Evolutionary conservation across 2,888 invertebrate genomes (phyloP).

Genomic region (Lampropteryx suffumata): DNA sequence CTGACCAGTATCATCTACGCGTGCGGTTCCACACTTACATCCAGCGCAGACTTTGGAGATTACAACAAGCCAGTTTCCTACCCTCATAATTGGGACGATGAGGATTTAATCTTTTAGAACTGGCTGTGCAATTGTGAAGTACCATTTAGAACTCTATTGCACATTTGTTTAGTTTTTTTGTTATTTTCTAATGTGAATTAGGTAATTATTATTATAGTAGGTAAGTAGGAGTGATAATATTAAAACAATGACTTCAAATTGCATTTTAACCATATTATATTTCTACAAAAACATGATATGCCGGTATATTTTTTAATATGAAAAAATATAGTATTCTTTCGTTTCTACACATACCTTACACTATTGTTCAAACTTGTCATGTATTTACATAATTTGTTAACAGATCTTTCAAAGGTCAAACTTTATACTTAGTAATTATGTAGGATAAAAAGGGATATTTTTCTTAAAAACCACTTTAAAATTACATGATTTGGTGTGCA

Average conservation of each 20-base stretch:
- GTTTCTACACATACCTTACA: conserved; percentile 11
- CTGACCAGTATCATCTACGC: conserved; percentile 47
- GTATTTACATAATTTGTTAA: conserved; percentile 51
- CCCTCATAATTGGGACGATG: conserved; percentile 72
- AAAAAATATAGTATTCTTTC: conserved; percentile 58
- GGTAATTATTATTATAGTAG: too few relatives aligned
- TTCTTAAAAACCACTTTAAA: conserved; percentile 17
- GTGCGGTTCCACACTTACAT: conserved; percentile 39
- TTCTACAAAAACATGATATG: conserved; percentile 78
- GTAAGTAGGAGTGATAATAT: too few relatives aligned
- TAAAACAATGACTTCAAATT: conserved; percentile 35
- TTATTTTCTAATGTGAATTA: too few relatives aligned
- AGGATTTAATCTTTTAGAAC: conserved; percentile 67
- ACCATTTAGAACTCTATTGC: too few relatives aligned
- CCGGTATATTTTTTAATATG: conserved; percentile 51
- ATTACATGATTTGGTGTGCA: conserved; percentile 26
- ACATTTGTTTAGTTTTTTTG: too few relatives aligned
- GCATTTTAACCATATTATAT: conserved; percentile 66
- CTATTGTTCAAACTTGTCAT: conserved; percentile 54
- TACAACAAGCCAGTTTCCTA: conserved; percentile 57
- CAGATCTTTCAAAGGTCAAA: conserved; percentile 58
- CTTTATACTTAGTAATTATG: conserved; percentile 28
- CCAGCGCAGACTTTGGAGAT: conserved; percentile 56
- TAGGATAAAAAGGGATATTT: conserved; percentile 15
- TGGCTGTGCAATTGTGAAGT: too few relatives aligned